phyloP scores from a whole-genome alignment of 2,888 invertebrate species.

The Smittia sp. region DNA sequence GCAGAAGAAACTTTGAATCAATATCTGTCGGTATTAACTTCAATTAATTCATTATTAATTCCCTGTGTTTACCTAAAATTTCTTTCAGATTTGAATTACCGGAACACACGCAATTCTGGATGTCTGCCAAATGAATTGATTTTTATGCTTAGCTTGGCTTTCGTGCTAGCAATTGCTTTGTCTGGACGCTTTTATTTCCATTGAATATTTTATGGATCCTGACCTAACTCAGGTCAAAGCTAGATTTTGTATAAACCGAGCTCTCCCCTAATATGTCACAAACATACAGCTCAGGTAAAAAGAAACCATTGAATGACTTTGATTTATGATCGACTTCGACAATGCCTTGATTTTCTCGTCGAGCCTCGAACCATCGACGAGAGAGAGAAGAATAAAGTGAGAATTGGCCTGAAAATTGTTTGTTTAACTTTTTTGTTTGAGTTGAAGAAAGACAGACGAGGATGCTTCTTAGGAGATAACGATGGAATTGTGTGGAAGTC shows the following conservation, averaged over 20 bases:
- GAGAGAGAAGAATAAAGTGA: neutral
- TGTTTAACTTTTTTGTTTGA: slow-evolving; percentile 16
- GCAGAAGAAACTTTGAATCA: neutral
- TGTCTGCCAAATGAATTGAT: slow-evolving; percentile 1
- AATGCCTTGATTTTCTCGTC: neutral
- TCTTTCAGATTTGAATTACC: neutral
- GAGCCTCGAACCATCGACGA: neutral
- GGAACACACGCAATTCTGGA: neutral
- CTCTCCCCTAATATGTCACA: neutral
- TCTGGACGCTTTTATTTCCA: neutral
- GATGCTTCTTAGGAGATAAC: slow-evolving; percentile 17
- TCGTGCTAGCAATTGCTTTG: neutral
- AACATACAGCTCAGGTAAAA: neutral
- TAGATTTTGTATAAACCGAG: neutral
- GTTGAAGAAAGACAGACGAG: neutral
- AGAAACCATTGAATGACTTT: slow-evolving; percentile 31
- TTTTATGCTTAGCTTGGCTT: neutral
- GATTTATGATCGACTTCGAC: slow-evolving; percentile 29
- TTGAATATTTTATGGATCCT: neutral
- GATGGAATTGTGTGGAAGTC: neutral
- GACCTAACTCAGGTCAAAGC: neutral
- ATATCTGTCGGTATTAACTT: slow-evolving; percentile 26
- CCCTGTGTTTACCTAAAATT: too few species aligned
- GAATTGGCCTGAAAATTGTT: slow-evolving; percentile 28
- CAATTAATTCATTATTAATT: slow-evolving; percentile 29